Conservation (phyloP, 2,888 invertebrate genomes). For the Cinara cedri region DNA sequence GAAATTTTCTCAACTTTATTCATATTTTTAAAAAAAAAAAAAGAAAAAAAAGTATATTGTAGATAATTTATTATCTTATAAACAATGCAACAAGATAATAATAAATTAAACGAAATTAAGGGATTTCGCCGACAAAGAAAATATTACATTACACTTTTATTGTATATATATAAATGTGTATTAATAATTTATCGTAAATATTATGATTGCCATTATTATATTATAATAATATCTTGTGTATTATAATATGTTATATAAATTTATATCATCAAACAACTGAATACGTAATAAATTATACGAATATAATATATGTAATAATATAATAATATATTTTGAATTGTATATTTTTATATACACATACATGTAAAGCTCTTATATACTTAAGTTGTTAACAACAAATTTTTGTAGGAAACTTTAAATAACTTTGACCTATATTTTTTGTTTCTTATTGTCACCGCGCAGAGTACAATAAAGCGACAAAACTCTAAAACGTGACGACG, state of each 20-base stretch:
- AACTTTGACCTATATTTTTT: constrained; percentile 16
- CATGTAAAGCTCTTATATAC: background rate
- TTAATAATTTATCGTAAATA: background rate
- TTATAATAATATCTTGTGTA: too few species aligned
- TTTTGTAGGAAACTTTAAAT: background rate
- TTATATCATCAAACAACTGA: background rate
- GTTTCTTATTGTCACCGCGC: background rate
- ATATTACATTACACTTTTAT: background rate
- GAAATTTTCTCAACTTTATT: too few species aligned
- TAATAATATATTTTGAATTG: background rate
- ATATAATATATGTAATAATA: too few species aligned
- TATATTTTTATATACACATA: too few species aligned
- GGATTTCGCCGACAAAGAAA: background rate
- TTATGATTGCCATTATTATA: too few species aligned
- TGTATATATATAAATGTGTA: background rate
- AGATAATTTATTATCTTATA: too few species aligned
- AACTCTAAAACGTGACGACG: background rate
- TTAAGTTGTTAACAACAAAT: constrained; percentile 1
- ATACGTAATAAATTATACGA: background rate
- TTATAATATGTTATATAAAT: too few species aligned
- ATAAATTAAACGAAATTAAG: background rate
- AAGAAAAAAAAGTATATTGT: too few species aligned
- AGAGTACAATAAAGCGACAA: background rate
- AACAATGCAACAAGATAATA: too few species aligned
- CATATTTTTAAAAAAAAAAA: too few species aligned